These are phyloP conservation scores for Solenodon paradoxus DNA, from an alignment of 2,113 vertebrate genomes.

Conservation along the genomic window DNA sequence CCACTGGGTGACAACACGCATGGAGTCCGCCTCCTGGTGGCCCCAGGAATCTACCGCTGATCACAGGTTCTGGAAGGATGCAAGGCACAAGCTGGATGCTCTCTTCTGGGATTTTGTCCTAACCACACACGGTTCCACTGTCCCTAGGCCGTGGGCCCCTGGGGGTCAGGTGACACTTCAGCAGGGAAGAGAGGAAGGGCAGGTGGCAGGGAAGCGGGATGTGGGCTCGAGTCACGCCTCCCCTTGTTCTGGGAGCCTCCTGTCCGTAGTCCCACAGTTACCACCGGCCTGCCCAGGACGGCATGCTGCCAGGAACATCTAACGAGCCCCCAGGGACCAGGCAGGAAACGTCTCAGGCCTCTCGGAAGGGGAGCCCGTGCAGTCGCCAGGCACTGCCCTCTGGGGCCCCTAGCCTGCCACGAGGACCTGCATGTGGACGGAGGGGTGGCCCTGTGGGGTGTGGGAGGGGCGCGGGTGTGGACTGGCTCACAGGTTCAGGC, in stretches of 20 bases:
- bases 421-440: neutral
- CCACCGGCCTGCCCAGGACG: neutral
- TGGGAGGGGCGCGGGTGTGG: fast-evolving
- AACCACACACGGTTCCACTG: neutral
- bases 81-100: neutral
- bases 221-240: neutral
- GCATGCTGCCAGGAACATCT: slow-evolving; percentile 51
- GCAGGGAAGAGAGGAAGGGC: neutral
- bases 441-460: too few species aligned
- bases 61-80: neutral
- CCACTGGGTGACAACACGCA: neutral
- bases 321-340: slow-evolving; percentile 56
- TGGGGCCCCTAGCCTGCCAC: neutral
- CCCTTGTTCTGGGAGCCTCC: neutral
- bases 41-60: neutral
- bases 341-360: slow-evolving; percentile 40
- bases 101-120: neutral
- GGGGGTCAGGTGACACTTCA: neutral
- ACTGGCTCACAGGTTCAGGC: neutral
- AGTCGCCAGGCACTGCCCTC: neutral
- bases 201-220: neutral
- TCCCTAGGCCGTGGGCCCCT: neutral
- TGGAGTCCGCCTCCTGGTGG: neutral
- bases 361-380: neutral
- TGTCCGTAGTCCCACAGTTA: neutral